Evolutionary conservation across 2,888 invertebrate species (phyloP), one percentile per base, ranked within the genome.

Genomic region (Theretra japonica): DNA sequence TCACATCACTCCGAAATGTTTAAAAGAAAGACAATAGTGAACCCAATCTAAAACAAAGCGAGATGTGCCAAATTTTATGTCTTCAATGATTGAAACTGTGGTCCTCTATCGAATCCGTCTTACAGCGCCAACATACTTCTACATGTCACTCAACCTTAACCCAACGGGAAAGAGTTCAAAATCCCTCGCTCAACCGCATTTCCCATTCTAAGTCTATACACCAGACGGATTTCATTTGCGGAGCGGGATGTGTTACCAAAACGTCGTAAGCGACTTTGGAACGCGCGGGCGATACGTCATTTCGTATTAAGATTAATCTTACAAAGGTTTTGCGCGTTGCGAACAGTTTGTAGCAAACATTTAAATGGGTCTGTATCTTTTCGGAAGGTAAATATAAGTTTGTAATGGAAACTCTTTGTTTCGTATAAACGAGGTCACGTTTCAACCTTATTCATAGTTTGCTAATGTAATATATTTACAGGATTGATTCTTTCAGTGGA

Each of bases 351-450:
- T 30, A 17, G 21, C 60, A 8, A 53, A 70, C 30, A 30, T 30
- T 50, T 53, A 21, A 30, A 53, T 30, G 50, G 60, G 11, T 23
- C 11, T 30, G 25, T 71, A 70, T 71, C 60, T 70, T 74, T 73
- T 60, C 8, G 21, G 28, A 58, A 53, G 41, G 58, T 53, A 62
- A 62, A 70, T 60, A 23, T 75, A 74, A 70, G 75, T 79, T 80
- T 79, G 81, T 78, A 75, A 75, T 72, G 77, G 75, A 77, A 88
- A 85, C 86, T 88, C 87, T 90, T 88, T 90, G 90, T 90, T 90
- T 90, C 89, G 84, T 85, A 80, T 84, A 88, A 91, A 90, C 90
- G 90, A 86, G 91, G 90, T 90, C 91, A 91, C 90, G 90, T 90
- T 86, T 79, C 74, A 74, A 81, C 79, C 84, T 85, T 85, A 86